Base-by-base conservation (phyloP, 2,113 vertebrate species). In the Atrichornis clamosus region DNA sequence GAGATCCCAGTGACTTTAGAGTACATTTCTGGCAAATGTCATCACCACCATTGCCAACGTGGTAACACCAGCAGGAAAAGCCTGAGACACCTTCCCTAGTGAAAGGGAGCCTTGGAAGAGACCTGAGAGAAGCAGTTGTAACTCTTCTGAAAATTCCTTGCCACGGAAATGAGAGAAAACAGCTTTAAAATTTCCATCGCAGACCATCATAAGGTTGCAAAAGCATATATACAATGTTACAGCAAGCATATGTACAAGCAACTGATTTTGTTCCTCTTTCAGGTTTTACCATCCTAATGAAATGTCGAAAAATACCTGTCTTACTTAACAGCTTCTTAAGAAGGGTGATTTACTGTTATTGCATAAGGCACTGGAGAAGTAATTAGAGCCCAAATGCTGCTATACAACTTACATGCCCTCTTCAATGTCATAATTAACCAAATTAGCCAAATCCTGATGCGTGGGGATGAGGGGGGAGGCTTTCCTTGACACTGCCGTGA, bases 1-100 rank as follows among this genome's bases (percentile, higher is more conserved):
- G 68, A 14, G 28, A 86, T 9, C 9, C 8, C 0, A 1, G 13
- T 27, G 44, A 33, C 67, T 75, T 82, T 21, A 26, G 50, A 84
- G 26, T 26, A 59, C 8, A 6, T 56, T 88, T 85, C 67, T 90
- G 55, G n/a, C 41, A 92, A 88, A 80, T 42, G 59, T 27, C 33
- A 30, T 28, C 22, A 68, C 53, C 10, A 26, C 22, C n/a, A 33
- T 4, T 53, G 39, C 41, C 47, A 86, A 6, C 0, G 0, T 14
- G 15, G 14, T 9, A 9, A 62, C 21, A 74, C 26, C 32, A 55
- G 42, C 21, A 59, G 32, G 81, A 80, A 42, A 68, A 15, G 26
- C 21, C 59, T 69, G 23, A 26, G 15, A 90, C 37, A 41, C 24
- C 16, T 44, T 60, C 8, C 6, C 11, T 16, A 2, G 23, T 75